Percentiles rank a stretch among this genome's conserved stretches.
These are phyloP conservation scores for Pollenia labialis DNA, from an alignment of 2,888 invertebrate species.

Conservation along the genomic window DNA sequence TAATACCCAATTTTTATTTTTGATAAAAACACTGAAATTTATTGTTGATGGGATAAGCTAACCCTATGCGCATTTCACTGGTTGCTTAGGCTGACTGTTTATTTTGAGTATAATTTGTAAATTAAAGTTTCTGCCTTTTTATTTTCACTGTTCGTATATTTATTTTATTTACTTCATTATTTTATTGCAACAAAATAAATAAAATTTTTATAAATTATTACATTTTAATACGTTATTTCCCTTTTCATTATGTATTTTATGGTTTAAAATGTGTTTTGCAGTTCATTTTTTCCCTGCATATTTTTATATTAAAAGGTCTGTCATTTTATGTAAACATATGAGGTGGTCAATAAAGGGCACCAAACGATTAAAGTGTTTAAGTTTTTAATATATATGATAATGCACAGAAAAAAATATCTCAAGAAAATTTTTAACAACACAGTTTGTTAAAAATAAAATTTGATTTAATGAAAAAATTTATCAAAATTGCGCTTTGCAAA, in stretches of 20 bases:
- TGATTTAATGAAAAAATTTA: no score
- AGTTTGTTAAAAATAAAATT: no score
- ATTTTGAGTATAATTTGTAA: no score
- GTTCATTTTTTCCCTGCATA: neutral
- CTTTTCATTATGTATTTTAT: slow-evolving; percentile 35
- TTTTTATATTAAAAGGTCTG: neutral
- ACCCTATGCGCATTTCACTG: no score
- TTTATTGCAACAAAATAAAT: slow-evolving; percentile 20
- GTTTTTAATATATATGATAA: neutral
- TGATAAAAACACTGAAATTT: no score
- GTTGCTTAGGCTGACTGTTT: no score
- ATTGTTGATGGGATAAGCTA: no score
- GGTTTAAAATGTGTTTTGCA: slow-evolving; percentile 25
- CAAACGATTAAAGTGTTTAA: neutral
- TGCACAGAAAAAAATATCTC: no score
- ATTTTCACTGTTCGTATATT: neutral
- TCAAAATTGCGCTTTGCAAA: no score
- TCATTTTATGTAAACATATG: neutral
- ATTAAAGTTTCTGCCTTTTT: neutral
- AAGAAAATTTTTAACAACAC: no score
- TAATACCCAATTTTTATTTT: no score
- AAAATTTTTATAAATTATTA: slow-evolving; percentile 55
- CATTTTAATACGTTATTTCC: slow-evolving; percentile 64
- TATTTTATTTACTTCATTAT: slow-evolving; percentile 11
- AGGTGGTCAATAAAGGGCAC: neutral